Evolutionary conservation across 2,888 invertebrate species (phyloP), one percentile per base, ranked within the genome.

Genomic region (Philopedon plagiatum): DNA sequence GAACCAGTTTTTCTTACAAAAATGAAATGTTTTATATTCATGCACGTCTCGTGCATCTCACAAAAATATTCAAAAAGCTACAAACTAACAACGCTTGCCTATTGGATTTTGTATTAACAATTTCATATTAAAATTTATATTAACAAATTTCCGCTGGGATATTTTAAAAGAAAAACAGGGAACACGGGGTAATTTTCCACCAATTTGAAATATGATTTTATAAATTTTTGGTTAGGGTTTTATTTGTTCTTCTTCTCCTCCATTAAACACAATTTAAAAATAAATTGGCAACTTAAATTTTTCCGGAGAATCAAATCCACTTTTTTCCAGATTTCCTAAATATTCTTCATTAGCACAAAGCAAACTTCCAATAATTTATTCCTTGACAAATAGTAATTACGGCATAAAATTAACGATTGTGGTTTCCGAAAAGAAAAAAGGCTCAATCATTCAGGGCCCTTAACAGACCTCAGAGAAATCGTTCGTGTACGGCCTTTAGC

Each of bases 351-450:
- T 54, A 54, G 51, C 51, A 54, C 51, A 54, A 54, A 54, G 51
- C 51, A 54, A 54, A 54, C 51, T 54, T 29, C 18, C 51, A 51
- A 61, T 60, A 49, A 58, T 68, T 68, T 60, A 60, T 60, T 68
- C 49, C 54, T 60, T 61, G 63, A 70, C 70, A 64, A 70, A 70
- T 70, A 57, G 70, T 64, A 70, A 70, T 70, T 70, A 70, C 63
- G 56, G 70, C 63, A 63, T 68, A 63, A 63, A 63, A 70, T 70
- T 70, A 70, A 70, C 70, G 70, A 70, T 63, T 70, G 63, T 39
- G 63, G 70, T 70, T 56, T 37, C 26, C 37, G 58, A 63, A 70
- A 63, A 57, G 58, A 58, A 63, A 70, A 70, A 70, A 34, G 63
- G 70, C 57, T 64, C 57, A 57, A 64, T 58, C 63, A 57, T 37